A percentile compares a stretch with the other conserved stretches of the same genome.
Conservation (phyloP, 2,888 invertebrate species). For the Galerucella calmariensis region DNA sequence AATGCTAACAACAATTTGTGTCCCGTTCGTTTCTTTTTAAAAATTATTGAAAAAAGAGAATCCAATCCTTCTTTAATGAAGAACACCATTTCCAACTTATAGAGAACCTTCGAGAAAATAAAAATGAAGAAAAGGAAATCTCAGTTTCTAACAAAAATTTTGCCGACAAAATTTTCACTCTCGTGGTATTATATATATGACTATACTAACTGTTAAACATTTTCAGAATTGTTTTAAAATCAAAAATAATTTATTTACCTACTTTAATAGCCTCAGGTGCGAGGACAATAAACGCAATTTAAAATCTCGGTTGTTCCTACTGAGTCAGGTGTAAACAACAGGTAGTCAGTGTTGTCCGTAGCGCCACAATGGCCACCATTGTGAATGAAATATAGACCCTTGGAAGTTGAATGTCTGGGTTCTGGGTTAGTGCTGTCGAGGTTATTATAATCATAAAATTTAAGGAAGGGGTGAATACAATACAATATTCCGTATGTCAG, state of each 20-base stretch:
- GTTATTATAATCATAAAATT: constrained; percentile 6
- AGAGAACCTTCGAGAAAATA: no score
- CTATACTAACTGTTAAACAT: background rate
- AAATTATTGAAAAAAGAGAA: no score
- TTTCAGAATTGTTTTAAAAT: constrained; percentile 4
- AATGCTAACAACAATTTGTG: no score
- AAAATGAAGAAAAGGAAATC: no score
- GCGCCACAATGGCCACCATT: constrained; percentile 25
- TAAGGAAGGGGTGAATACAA: constrained; percentile 8
- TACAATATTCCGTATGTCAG: background rate
- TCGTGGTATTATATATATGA: no score
- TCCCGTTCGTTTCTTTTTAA: no score
- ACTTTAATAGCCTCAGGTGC: background rate
- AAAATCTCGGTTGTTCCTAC: background rate
- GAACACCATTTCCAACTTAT: no score
- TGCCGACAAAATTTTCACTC: no score
- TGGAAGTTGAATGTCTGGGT: constrained; percentile 23
- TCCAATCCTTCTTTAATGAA: no score
- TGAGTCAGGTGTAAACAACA: constrained; percentile 27
- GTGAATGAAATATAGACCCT: constrained; percentile 29
- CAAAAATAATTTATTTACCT: background rate
- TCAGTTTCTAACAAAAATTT: no score
- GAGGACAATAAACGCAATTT: constrained; percentile 4
- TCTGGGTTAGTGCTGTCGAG: constrained; percentile 20
- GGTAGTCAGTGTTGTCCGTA: constrained; percentile 11